Conservation (phyloP, 2,888 invertebrate genomes). For the Molorchus minor region DNA sequence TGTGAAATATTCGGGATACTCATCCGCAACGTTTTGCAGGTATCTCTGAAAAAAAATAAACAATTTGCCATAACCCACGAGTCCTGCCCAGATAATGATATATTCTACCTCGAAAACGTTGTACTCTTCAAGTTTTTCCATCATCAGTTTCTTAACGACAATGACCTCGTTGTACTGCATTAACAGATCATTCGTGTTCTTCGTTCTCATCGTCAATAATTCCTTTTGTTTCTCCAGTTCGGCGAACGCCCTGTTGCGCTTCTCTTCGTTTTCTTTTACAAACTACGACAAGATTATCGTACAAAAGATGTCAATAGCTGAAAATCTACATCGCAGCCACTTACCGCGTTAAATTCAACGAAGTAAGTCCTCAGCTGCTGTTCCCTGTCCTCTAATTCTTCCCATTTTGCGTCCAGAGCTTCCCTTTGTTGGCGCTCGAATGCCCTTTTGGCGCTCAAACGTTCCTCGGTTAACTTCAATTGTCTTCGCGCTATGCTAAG, state of each 20-base stretch:
- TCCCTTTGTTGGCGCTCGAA: constrained; percentile 27
- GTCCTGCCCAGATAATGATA: neutral
- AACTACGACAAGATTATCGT: constrained; percentile 31
- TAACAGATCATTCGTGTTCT: constrained; percentile 21
- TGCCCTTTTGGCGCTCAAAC: constrained; percentile 27
- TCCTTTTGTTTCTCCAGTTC: constrained; percentile 28
- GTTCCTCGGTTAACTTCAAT: constrained; percentile 26
- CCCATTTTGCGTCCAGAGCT: constrained; percentile 36
- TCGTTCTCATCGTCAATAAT: constrained; percentile 7
- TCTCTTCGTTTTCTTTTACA: constrained; percentile 40
- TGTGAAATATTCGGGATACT: constrained; percentile 2
- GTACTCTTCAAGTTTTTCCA: constrained; percentile 26
- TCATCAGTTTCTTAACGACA: constrained; percentile 28
- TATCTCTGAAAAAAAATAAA: constrained; percentile 16
- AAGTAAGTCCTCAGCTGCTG: constrained; percentile 33
- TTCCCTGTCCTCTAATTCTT: constrained; percentile 35
- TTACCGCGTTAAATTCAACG: constrained; percentile 36
- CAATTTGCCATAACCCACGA: neutral
- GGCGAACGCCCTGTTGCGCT: constrained; percentile 31
- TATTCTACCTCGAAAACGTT: constrained; percentile 33
- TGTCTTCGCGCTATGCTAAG: constrained; percentile 31
- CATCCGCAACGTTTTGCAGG: neutral
- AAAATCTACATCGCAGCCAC: neutral
- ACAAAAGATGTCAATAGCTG: neutral
- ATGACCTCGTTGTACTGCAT: constrained; percentile 25